phyloP scores from a whole-genome alignment of 2,888 invertebrate genomes.

The Drosophila emarginata region DNA sequence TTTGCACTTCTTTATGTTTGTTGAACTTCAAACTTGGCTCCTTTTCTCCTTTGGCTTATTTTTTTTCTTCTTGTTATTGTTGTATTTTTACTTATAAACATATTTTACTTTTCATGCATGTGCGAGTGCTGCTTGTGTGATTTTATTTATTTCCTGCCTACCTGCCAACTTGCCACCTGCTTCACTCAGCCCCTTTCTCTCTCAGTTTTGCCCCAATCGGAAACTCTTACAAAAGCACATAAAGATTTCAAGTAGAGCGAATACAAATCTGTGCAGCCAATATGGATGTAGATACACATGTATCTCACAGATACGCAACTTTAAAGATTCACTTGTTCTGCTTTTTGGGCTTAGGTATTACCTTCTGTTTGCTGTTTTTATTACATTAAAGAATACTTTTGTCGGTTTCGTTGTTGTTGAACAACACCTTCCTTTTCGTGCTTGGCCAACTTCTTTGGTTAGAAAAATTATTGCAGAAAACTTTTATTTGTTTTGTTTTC shows the following conservation, averaged over 20 bases:
- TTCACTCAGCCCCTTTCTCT: conserved; percentile 33
- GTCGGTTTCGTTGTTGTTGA: conserved; percentile 27
- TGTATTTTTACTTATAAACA: conserved; percentile 61
- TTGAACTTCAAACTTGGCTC: conserved; percentile 65
- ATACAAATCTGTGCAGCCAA: conserved; percentile 65
- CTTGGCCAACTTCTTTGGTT: conserved; percentile 11
- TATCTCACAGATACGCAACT: conserved; percentile 48
- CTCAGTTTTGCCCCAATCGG: not conserved
- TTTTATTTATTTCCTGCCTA: conserved; percentile 69
- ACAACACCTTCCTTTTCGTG: conserved; percentile 34
- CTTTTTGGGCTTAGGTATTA: conserved; percentile 10
- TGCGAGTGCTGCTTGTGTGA: conserved; percentile 47
- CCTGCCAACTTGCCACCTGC: conserved; percentile 60
- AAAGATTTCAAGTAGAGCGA: conserved; percentile 54
- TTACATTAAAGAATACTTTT: conserved; percentile 61
- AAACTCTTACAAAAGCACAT: conserved; percentile 41
- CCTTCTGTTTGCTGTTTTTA: conserved; percentile 42
- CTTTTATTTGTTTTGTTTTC: conserved; percentile 40
- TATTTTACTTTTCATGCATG: conserved; percentile 76
- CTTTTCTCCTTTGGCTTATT: conserved; percentile 13
- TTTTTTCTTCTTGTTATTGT: conserved; percentile 22
- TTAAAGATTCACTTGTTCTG: conserved; percentile 54
- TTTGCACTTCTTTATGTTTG: conserved; percentile 74
- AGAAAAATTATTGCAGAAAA: conserved; percentile 61
- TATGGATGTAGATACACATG: conserved; percentile 29